These are phyloP conservation scores for Drosophila busckii DNA, from an alignment of 1,140 invertebrate genomes.

Conservation along the genomic window DNA sequence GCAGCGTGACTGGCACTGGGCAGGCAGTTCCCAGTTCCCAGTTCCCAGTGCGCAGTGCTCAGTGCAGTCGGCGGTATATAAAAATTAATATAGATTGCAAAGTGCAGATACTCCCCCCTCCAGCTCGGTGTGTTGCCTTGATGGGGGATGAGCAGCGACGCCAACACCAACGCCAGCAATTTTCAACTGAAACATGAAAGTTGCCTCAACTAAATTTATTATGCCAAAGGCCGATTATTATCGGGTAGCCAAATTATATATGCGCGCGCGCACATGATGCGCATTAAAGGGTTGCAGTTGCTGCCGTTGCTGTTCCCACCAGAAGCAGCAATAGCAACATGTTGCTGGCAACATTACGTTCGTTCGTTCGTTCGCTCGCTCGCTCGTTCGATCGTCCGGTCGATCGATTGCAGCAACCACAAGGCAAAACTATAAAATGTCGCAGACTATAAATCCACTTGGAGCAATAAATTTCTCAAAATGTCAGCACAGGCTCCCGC, in stretches of 20 bases:
- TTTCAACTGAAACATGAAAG: constrained; percentile 41
- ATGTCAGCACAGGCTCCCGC: constrained; percentile 76
- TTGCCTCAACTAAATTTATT: constrained; percentile 66
- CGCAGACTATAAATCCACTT: constrained; percentile 77
- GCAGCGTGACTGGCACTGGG: constrained; percentile 60
- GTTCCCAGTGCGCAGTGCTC: too few relatives aligned
- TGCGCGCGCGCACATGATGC: constrained; percentile 75
- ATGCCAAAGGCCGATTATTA: constrained; percentile 78
- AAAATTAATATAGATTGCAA: constrained; percentile 78
- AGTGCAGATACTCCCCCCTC: constrained; percentile 43
- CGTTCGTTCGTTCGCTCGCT: constrained; percentile 18
- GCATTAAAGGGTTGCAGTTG: constrained; percentile 55
- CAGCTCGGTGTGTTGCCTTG: constrained; percentile 7
- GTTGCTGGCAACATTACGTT: constrained; percentile 30
- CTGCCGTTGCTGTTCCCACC: constrained; percentile 29
- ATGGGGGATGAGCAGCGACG: constrained; percentile 24
- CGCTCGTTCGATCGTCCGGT: constrained; percentile 32
- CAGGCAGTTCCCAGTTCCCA: constrained; percentile 6
- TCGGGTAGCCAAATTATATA: constrained; percentile 77
- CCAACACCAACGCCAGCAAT: constrained; percentile 26
- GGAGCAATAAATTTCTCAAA: constrained; percentile 76
- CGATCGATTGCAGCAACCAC: constrained; percentile 36
- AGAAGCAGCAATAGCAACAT: constrained; percentile 20
- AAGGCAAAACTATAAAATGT: constrained; percentile 74
- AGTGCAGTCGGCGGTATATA: constrained; percentile 45